Evolutionary conservation across 2,797 vertebrate species (phyloP).

Genomic region (Valencia hispanica): DNA sequence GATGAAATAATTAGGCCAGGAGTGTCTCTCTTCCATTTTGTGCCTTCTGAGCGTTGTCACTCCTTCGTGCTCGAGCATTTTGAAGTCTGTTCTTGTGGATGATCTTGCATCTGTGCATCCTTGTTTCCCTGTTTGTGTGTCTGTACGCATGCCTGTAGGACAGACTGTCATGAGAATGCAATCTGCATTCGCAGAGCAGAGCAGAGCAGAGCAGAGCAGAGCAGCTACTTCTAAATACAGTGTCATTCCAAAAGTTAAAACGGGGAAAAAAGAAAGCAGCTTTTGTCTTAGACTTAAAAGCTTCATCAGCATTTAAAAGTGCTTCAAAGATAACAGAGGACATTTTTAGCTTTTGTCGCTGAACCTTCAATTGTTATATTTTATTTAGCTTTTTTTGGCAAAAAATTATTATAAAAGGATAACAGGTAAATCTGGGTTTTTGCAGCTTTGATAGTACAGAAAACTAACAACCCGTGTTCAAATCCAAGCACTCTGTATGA

Average conservation of each 20-base stretch:
- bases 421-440: not conserved
- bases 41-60: slow-evolving; percentile 14
- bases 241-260: not conserved
- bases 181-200: not conserved
- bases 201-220: too few relatives aligned
- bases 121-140: slow-evolving; percentile 8
- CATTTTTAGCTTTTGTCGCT: not conserved
- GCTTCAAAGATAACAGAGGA: not conserved
- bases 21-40: slow-evolving; percentile 11
- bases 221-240: not conserved
- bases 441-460: not conserved
- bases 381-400: not conserved
- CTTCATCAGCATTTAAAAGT: not conserved
- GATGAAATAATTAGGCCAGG: slow-evolving; percentile 57
- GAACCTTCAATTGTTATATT: not conserved
- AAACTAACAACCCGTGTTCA: not conserved
- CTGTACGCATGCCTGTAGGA: not conserved
- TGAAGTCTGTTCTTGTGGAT: not conserved
- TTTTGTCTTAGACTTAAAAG: not conserved
- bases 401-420: too few relatives aligned
- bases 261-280: not conserved
- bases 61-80: slow-evolving; percentile 9
- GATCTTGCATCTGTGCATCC: slow-evolving; percentile 8
- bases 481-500: not conserved
- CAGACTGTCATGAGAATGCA: not conserved